Conservation (phyloP, 1,140 invertebrate species). For the Ips nitidus region DNA sequence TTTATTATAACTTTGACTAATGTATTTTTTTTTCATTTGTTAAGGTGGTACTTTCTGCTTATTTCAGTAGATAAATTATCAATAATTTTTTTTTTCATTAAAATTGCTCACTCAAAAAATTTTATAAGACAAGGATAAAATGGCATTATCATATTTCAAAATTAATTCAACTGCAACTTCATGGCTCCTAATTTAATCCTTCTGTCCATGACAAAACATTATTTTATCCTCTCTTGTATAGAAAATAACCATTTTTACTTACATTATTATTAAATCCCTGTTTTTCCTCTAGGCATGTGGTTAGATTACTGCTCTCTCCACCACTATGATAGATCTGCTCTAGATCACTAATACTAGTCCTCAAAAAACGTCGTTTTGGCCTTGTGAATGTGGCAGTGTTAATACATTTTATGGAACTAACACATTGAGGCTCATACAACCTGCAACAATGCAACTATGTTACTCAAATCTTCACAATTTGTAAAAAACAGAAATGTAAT, state of each 20-base stretch:
- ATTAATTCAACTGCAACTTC: not conserved
- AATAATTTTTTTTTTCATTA: too few relatives aligned
- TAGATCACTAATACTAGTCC: slow-evolving; percentile 52
- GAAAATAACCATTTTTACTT: not conserved
- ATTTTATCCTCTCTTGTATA: not conserved
- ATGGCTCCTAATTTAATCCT: not conserved
- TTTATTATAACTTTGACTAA: too few relatives aligned
- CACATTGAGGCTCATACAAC: too few relatives aligned
- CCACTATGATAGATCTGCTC: slow-evolving; percentile 46
- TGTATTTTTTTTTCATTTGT: too few relatives aligned
- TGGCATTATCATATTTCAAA: too few relatives aligned
- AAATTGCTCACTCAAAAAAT: too few relatives aligned
- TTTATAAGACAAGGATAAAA: too few relatives aligned
- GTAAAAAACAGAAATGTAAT: too few relatives aligned
- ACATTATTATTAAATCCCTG: slow-evolving; percentile 6
- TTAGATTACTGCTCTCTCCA: slow-evolving; percentile 26
- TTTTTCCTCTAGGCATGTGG: slow-evolving; percentile 18
- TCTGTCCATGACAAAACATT: not conserved
- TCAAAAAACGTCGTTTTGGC: slow-evolving; percentile 52
- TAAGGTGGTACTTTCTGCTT: too few relatives aligned
- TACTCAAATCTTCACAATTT: too few relatives aligned
- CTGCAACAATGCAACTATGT: too few relatives aligned
- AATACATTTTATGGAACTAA: slow-evolving; percentile 44
- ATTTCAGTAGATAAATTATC: too few relatives aligned
- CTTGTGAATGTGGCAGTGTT: slow-evolving; percentile 57